Evolutionary conservation across 2,888 invertebrate genomes (phyloP).

Genomic region (Drosophila robusta): DNA sequence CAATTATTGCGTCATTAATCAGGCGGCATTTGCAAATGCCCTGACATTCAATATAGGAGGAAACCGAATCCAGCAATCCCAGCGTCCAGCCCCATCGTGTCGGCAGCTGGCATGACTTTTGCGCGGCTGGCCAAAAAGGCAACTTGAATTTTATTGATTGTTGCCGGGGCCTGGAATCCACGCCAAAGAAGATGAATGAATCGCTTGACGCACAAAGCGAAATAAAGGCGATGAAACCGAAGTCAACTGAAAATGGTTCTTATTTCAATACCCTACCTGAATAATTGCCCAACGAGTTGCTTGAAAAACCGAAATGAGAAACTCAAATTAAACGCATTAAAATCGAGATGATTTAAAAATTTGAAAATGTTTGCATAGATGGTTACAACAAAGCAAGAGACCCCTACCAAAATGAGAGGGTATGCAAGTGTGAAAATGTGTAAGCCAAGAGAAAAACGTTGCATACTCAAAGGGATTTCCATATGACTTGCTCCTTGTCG

Average conservation of each 20-base stretch:
- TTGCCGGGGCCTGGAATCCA: slow-evolving; percentile 56
- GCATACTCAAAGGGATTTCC: slow-evolving; percentile 72
- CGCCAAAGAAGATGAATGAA: slow-evolving; percentile 80
- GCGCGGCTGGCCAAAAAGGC: slow-evolving; percentile 63
- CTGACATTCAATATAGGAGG: slow-evolving; percentile 64
- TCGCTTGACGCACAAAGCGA: slow-evolving; percentile 62
- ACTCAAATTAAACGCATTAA: no score
- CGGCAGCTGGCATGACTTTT: slow-evolving; percentile 72
- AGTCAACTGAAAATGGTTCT: neutral
- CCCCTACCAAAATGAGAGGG: slow-evolving; percentile 13
- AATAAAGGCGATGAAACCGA: slow-evolving; percentile 14
- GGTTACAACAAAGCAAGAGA: neutral
- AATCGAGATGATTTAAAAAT: no score
- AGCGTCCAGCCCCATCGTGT: slow-evolving; percentile 20
- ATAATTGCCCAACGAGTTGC: neutral
- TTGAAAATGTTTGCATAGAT: neutral
- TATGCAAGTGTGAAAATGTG: slow-evolving; percentile 55
- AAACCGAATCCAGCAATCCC: neutral
- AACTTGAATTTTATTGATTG: slow-evolving; percentile 80
- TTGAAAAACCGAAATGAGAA: no score
- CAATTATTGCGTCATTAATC: slow-evolving; percentile 83
- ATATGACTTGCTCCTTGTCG: slow-evolving; percentile 61
- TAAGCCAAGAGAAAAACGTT: slow-evolving; percentile 40
- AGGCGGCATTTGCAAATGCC: slow-evolving; percentile 76
- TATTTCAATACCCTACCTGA: slow-evolving; percentile 20